A percentile compares a stretch with the other conserved stretches of the same genome.
Conservation (phyloP, 2,888 invertebrate species). For the Synanthedon andrenaeformis region DNA sequence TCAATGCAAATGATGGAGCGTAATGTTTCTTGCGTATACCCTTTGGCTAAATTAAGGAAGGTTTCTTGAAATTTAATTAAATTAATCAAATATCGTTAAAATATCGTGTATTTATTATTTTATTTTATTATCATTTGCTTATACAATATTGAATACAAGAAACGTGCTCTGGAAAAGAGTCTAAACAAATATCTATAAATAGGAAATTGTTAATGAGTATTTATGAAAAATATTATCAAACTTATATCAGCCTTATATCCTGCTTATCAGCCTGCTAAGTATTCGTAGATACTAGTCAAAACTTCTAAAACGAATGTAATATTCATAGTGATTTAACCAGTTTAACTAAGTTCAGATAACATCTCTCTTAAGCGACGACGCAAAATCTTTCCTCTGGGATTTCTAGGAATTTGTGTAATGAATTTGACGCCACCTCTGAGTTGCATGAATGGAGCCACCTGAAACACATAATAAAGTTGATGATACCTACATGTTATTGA, state of each 20-base stretch:
- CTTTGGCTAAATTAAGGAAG: not conserved
- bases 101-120: not conserved
- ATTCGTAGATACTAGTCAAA: too few relatives aligned
- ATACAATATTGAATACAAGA: too few relatives aligned
- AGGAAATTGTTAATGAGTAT: too few relatives aligned
- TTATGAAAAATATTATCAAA: too few relatives aligned
- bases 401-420: conserved; percentile 75
- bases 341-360: conserved; percentile 25
- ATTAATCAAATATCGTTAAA: not conserved
- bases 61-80: not conserved
- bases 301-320: too few relatives aligned
- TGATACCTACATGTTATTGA: too few relatives aligned
- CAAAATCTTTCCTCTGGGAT: conserved; percentile 75
- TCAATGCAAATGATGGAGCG: conserved; percentile 34
- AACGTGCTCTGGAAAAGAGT: too few relatives aligned
- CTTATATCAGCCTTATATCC: too few relatives aligned
- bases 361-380: conserved; percentile 67
- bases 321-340: not conserved
- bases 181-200: too few relatives aligned
- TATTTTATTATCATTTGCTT: too few relatives aligned
- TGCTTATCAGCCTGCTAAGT: too few relatives aligned
- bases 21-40: not conserved
- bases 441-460: conserved; percentile 72
- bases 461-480: conserved; percentile 3
- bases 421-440: conserved; percentile 77